Base-by-base conservation (phyloP, 2,113 vertebrate genomes). In the Sprattus sprattus region DNA sequence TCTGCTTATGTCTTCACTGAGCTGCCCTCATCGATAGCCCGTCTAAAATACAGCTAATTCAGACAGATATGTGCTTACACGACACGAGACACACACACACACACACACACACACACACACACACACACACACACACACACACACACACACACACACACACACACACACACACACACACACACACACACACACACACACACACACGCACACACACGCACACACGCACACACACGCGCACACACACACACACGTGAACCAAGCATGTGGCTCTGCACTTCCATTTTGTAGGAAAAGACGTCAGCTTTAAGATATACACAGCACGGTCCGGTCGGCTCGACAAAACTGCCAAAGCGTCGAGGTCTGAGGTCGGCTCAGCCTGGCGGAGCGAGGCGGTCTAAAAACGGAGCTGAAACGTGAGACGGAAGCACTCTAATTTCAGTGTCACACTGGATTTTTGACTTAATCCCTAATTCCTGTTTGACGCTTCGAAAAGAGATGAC, bases 11-110 rank as follows among this genome's bases (percentile, higher is more conserved):
- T 86, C 81, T 83, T 86, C 82, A 82, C 57, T 45, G 49, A 45
- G 67, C 75, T 71, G 86, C n/a, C 71, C 83, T 84, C 32, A 83
- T 54, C 71, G 32, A 78, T 78, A 78, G 71, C 71, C 32, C 13
- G 9, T 78, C 71, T 78, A 78, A 39, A 78, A 32, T 25, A 32
- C 64, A 75, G 86, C 86, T 83, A 83, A 86, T 86, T 86, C 64
- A 78, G 82, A 84, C 86, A 57, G 86, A 86, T 86, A 32, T 45
- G 82, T 86, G 86, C 82, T 86, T 83, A 86, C 86, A 86, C 82
- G 60, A 71, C 71, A 45, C 50, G 6, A 20, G 81, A 83, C 82
- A 83, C 86, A 60, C 80, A 78, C 67, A 83, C 81, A 81, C 86
- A 84, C 54, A 60, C 82, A 78, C 71, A 39, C 82, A 86, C 75